phyloP scores from a whole-genome alignment of 2,797 vertebrate species.

The Sphenopsis melanotis region DNA sequence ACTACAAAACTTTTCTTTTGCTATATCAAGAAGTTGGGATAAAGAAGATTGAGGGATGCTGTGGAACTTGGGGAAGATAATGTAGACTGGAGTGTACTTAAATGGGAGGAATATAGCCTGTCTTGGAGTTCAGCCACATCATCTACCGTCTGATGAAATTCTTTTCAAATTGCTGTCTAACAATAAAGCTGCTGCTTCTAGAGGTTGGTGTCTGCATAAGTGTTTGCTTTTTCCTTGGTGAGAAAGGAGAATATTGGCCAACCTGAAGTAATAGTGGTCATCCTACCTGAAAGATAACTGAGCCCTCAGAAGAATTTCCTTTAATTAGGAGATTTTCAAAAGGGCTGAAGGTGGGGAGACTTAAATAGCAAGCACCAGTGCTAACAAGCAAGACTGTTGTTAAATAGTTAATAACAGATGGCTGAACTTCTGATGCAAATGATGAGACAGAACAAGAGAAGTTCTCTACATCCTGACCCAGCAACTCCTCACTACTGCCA shows the following conservation, averaged over 20 bases:
- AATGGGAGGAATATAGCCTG: neutral
- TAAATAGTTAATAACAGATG: slow-evolving; percentile 57
- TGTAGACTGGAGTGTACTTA: neutral
- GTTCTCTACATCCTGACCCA: slow-evolving; percentile 37
- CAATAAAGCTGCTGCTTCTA: neutral
- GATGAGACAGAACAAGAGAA: slow-evolving; percentile 39
- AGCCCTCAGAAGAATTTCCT: neutral
- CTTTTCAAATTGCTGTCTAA: neutral
- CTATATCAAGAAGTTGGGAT: neutral
- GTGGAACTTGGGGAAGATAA: neutral
- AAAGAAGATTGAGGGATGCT: neutral
- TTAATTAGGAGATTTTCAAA: slow-evolving; percentile 4
- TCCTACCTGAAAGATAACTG: neutral
- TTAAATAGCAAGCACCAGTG: neutral
- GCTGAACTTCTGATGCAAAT: slow-evolving; percentile 52
- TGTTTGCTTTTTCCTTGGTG: neutral
- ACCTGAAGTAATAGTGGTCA: neutral
- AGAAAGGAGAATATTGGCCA: neutral
- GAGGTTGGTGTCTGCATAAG: neutral
- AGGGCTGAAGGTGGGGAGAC: neutral
- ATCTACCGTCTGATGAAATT: neutral
- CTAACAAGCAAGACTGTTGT: slow-evolving; percentile 34
- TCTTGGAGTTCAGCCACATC: neutral
- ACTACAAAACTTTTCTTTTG: neutral
- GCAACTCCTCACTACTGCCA: neutral